These are phyloP conservation scores for Australoheros facetus DNA, from an alignment of 2,797 vertebrate genomes.

Conservation along the genomic window DNA sequence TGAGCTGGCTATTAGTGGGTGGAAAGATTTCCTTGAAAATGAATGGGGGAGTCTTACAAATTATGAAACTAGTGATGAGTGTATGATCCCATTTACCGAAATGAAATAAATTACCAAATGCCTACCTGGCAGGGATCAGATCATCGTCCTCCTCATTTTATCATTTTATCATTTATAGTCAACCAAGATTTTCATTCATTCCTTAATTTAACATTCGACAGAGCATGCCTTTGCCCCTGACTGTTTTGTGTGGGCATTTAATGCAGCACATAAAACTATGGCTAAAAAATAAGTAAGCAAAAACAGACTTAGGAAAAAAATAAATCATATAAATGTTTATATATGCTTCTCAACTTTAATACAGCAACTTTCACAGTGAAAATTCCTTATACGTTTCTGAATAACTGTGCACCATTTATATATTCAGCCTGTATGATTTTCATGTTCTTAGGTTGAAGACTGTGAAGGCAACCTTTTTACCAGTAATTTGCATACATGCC, in stretches of 20 bases:
- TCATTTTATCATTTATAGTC: background rate
- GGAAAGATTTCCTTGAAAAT: slow-evolving; percentile 40
- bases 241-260: slow-evolving; percentile 19
- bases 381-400: background rate
- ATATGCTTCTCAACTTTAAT: background rate
- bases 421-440: too few species aligned
- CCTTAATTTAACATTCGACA: slow-evolving; percentile 31
- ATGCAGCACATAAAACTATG: slow-evolving; percentile 12
- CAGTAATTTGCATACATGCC: too few species aligned
- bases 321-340: background rate
- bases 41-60: background rate
- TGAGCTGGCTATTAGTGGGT: slow-evolving; percentile 27
- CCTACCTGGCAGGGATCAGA: background rate
- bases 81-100: slow-evolving; percentile 10
- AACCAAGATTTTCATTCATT: slow-evolving; percentile 6
- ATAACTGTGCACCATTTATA: background rate
- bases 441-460: too few species aligned
- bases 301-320: background rate
- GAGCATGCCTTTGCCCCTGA: slow-evolving; percentile 2
- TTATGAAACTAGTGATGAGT: slow-evolving; percentile 13
- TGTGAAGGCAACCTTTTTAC: too few species aligned
- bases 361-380: background rate
- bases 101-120: background rate
- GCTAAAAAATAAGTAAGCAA: slow-evolving; percentile 18
- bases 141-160: background rate